Conservation (phyloP, 2,888 invertebrate genomes). For the Chaitophorus viminalis region DNA sequence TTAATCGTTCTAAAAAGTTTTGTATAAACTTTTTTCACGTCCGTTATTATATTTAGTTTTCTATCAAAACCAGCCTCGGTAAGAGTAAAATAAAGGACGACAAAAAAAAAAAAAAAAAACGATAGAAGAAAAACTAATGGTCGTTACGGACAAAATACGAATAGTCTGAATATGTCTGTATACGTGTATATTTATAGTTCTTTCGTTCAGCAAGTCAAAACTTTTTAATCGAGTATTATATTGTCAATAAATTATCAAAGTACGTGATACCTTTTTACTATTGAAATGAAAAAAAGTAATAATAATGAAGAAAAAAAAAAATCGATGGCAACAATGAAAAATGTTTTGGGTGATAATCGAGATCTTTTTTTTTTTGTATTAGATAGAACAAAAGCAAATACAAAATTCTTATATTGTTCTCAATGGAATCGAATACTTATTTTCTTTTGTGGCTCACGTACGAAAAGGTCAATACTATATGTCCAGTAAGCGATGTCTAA, state of each 20-base stretch:
- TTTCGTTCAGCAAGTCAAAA: slow-evolving; percentile 33
- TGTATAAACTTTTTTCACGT: slow-evolving; percentile 22
- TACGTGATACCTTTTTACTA: slow-evolving; percentile 12
- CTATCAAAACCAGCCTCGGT: slow-evolving; percentile 11
- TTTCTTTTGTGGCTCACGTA: background rate
- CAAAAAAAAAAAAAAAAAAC: slow-evolving; percentile 5
- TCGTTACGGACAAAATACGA: slow-evolving; percentile 33
- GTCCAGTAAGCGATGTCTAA: background rate
- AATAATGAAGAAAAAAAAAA: background rate
- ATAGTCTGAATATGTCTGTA: background rate
- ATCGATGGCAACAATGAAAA: background rate
- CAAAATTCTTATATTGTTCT: background rate
- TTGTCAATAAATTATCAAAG: slow-evolving; percentile 47
- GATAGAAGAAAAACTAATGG: slow-evolving; percentile 9
- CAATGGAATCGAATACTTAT: background rate
- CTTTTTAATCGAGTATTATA: slow-evolving; percentile 53
- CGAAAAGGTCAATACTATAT: slow-evolving; percentile 1
- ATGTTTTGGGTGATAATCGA: background rate
- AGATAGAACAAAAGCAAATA: background rate
- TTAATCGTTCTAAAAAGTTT: slow-evolving; percentile 45
- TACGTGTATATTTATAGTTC: slow-evolving; percentile 3
- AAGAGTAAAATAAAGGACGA: slow-evolving; percentile 6
- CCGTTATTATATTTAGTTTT: slow-evolving; percentile 36
- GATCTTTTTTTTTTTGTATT: background rate
- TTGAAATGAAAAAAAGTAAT: background rate